Evolutionary conservation across 2,888 invertebrate genomes (phyloP).

Genomic region (Macaria notata): DNA sequence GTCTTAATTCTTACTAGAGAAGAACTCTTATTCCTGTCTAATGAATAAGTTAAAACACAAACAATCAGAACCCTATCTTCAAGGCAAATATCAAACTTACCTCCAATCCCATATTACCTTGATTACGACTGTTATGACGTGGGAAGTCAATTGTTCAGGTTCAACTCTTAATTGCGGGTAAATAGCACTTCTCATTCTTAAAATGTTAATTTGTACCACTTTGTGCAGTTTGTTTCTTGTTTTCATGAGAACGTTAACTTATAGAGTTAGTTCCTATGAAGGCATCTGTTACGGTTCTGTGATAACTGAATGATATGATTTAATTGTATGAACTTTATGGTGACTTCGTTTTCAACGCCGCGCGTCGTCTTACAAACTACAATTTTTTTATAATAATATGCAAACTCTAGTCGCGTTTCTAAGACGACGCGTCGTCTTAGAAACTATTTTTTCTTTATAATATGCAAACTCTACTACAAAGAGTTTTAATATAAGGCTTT

Average conservation of each 20-base stretch:
- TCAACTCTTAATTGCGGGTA: constrained; percentile 58
- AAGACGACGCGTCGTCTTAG: too few relatives aligned
- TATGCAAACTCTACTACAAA: too few relatives aligned
- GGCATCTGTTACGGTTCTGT: neutral
- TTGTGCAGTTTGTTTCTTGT: constrained; percentile 20
- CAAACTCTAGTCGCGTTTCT: too few relatives aligned
- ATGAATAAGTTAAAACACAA: too few relatives aligned
- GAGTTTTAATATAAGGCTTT: too few relatives aligned
- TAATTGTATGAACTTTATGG: neutral
- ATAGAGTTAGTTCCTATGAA: neutral
- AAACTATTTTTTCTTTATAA: too few relatives aligned
- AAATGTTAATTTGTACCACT: constrained; percentile 37
- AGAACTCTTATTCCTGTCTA: too few relatives aligned
- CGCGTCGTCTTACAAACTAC: too few relatives aligned
- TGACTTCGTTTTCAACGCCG: too few relatives aligned
- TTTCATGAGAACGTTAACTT: constrained; percentile 23
- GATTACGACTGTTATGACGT: constrained; percentile 70
- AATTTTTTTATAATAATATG: too few relatives aligned
- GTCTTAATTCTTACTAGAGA: too few relatives aligned
- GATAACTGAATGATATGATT: neutral
- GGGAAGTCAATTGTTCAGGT: constrained; percentile 61
- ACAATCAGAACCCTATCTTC: constrained; percentile 24
- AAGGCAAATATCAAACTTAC: constrained; percentile 5
- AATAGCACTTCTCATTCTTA: constrained; percentile 52
- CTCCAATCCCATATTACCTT: constrained; percentile 24